A percentile compares a stretch with the other conserved stretches of the same genome.
Evolutionary conservation across 1,140 invertebrate genomes (phyloP).

Genomic region (Bombyx mandarina): DNA sequence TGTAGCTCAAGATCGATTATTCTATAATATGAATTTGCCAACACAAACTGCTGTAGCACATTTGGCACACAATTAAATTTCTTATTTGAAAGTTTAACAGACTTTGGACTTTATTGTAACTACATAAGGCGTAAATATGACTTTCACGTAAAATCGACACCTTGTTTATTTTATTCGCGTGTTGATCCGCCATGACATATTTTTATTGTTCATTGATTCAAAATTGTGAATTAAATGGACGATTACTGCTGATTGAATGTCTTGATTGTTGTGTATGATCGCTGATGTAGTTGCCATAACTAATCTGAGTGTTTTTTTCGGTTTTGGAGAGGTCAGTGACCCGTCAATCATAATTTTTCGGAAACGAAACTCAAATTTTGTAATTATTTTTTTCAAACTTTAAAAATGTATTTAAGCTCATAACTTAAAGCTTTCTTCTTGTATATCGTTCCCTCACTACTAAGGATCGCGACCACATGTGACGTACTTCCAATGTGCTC

Average conservation of each 20-base stretch:
- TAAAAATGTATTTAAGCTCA: too few relatives aligned
- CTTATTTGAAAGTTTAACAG: too few relatives aligned
- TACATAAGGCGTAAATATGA: too few relatives aligned
- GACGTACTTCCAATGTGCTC: too few relatives aligned
- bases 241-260: slow-evolving; percentile 15
- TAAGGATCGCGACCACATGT: too few relatives aligned
- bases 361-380: background rate
- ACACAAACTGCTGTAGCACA: slow-evolving; percentile 2
- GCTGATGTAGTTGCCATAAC: slow-evolving; percentile 23
- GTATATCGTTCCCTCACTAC: too few relatives aligned
- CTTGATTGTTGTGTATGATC: slow-evolving; percentile 23
- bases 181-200: slow-evolving; percentile 38
- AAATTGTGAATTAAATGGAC: slow-evolving; percentile 33
- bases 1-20: background rate
- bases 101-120: too few relatives aligned
- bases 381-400: background rate
- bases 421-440: too few relatives aligned
- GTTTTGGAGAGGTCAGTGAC: slow-evolving; percentile 14
- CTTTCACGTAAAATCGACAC: too few relatives aligned
- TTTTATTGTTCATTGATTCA: slow-evolving; percentile 40
- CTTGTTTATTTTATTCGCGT: slow-evolving; percentile 23
- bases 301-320: slow-evolving; percentile 11
- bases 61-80: too few relatives aligned
- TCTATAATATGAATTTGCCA: background rate
- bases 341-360: background rate